phyloP scores from a whole-genome alignment of 1,140 invertebrate genomes.

The Venustaconcha ellipsiformis region DNA sequence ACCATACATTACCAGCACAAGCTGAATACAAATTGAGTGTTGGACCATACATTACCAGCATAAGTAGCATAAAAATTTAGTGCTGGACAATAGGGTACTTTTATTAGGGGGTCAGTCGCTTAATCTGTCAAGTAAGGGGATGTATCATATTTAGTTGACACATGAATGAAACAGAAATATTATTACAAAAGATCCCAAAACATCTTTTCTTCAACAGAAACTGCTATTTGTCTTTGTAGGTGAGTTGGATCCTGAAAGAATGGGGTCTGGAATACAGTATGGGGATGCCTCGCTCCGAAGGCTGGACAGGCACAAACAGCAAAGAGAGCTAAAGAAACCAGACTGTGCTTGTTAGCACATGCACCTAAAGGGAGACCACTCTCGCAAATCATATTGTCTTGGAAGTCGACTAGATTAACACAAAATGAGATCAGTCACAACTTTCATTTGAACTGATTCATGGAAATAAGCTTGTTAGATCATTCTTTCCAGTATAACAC shows the following conservation, averaged over 20 bases:
- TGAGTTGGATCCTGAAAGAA: conserved; percentile 83
- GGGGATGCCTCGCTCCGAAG: conserved; percentile 72
- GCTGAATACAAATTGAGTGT: no score
- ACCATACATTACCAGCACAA: no score
- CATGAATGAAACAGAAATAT: no score
- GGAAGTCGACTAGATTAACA: conserved; percentile 8
- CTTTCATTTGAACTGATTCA: not conserved
- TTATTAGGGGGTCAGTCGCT: no score
- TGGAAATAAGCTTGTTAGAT: not conserved
- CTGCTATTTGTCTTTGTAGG: conserved; percentile 67
- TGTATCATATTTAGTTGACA: no score
- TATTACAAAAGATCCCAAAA: no score
- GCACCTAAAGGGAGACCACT: not conserved
- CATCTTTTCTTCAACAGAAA: no score
- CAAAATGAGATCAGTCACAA: not conserved
- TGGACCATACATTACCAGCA: no score
- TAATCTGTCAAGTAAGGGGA: no score
- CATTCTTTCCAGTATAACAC: not conserved
- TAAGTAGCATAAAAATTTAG: no score
- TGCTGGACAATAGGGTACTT: no score
- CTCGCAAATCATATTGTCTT: not conserved
- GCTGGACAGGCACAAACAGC: conserved; percentile 59
- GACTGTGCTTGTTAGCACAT: conserved; percentile 69
- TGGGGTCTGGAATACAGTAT: conserved; percentile 83
- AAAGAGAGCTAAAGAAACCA: conserved; percentile 58